These are phyloP conservation scores for Tenualosa thibaudeaui DNA, from an alignment of 2,797 vertebrate species.

Conservation along the genomic window DNA sequence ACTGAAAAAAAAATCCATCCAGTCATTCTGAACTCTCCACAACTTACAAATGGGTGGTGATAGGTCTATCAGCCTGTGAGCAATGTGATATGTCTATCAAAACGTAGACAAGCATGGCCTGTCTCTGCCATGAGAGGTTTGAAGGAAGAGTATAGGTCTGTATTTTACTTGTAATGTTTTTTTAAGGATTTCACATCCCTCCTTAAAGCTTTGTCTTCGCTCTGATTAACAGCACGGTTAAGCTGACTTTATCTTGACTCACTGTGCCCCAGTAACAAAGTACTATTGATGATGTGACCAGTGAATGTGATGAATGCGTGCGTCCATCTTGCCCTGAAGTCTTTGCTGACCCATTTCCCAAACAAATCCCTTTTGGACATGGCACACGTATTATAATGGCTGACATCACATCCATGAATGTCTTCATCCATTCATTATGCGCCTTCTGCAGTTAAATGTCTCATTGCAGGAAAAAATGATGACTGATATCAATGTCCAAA, in stretches of 20 bases:
- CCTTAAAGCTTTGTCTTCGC: not conserved
- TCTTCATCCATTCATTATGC: not conserved
- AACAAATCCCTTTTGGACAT: not conserved
- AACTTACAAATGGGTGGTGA: too few relatives aligned
- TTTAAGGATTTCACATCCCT: too few relatives aligned
- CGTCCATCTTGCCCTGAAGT: not conserved
- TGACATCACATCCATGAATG: not conserved
- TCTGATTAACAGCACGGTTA: not conserved
- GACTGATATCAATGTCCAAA: not conserved
- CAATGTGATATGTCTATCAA: too few relatives aligned
- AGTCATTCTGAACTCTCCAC: too few relatives aligned
- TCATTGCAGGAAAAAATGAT: not conserved
- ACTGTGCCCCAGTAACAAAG: not conserved
- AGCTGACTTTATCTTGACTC: not conserved
- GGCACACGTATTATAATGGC: not conserved
- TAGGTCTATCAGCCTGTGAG: too few relatives aligned
- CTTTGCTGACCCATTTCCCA: not conserved
- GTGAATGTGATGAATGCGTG: not conserved
- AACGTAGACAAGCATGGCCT: too few relatives aligned
- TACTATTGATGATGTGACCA: constrained; percentile 21
- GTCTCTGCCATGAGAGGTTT: too few relatives aligned
- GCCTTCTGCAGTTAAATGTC: not conserved
- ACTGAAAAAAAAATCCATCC: too few relatives aligned
- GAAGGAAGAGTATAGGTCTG: too few relatives aligned
- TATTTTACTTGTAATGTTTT: too few relatives aligned